Conservation (phyloP, 2,797 vertebrate genomes). For the Siniperca scherzeri region DNA sequence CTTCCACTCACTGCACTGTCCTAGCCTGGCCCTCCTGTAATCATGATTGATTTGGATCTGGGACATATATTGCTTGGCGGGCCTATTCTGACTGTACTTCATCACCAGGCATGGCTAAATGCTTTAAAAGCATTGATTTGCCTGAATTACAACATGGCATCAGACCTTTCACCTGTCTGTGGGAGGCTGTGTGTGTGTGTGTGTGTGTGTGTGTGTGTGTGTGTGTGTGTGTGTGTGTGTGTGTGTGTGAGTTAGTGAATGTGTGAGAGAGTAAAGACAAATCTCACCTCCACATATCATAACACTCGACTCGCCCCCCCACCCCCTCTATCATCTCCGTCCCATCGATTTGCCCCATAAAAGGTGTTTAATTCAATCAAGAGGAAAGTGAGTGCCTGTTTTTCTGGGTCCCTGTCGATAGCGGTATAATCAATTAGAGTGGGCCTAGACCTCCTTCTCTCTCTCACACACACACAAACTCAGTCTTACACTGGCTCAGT, state of each 20-base stretch:
- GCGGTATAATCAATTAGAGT: conserved; percentile 96
- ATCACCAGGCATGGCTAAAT: conserved; percentile 94
- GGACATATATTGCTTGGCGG: conserved; percentile 91
- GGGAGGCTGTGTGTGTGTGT: conserved; percentile 31
- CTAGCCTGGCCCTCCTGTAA: conserved; percentile 82
- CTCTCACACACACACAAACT: conserved; percentile 26
- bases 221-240: conserved; percentile 24
- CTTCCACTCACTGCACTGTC: conserved; percentile 72
- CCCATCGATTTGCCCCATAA: conserved; percentile 95
- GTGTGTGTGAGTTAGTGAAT: conserved; percentile 13
- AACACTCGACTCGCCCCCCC: conserved; percentile 74
- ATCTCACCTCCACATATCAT: conserved; percentile 90
- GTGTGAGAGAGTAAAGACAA: conserved; percentile 84
- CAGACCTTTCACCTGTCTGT: conserved; percentile 77
- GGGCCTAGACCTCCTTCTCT: conserved; percentile 61
- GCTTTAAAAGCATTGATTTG: conserved; percentile 98
- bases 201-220: conserved; percentile 25
- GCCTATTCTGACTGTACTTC: conserved; percentile 95
- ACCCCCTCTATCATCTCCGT: conserved; percentile 84
- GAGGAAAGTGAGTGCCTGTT: conserved; percentile 96
- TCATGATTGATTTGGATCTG: conserved; percentile 91
- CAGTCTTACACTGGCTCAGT: conserved; percentile 30
- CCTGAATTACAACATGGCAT: conserved; percentile 93
- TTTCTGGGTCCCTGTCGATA: conserved; percentile 96
- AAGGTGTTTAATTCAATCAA: conserved; percentile 99